Evolutionary conservation across 1,140 invertebrate genomes (phyloP), one percentile per base, ranked within the genome.

Genomic region (Drosophila arizonae): DNA sequence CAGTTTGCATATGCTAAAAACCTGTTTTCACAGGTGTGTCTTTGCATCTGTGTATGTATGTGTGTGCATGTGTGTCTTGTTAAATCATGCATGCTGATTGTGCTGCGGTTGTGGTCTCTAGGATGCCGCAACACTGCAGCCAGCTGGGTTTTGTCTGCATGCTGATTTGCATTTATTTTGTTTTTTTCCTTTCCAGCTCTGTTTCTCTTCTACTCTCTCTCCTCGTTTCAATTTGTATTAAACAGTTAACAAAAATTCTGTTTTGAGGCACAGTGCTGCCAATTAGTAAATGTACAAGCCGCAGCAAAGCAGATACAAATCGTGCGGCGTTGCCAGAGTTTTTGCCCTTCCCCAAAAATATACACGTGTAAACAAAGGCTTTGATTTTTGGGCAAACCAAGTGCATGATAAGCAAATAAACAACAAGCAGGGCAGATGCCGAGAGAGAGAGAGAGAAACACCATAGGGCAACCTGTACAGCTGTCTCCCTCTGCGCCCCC

Each of bases 21-120:
- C 28, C 15, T 64, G 43, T 15, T 61, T n/a, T 41, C 33, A 28
- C 60, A 62, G 46, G 9, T 61, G 13, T 64, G 17, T 43, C n/a
- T 67, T 24, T 71, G 28, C 28, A n/a, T 51, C 4, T 65, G 46
- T 55, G 9, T 30, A 4, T 30, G 39, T 50, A 30, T 68, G 17
- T 33, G 13, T 52, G 46, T 24, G 21, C 2, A 24, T 54, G 36
- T 55, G 43, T 43, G 43, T 67, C 54, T 67, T 80, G 79, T 80
- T 88, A 84, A 88, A 89, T 88, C 80, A 88, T 88, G 84, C 85
- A 88, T 89, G 85, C 84, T 77, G 85, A 88, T 88, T 88, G 84
- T 80, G 77, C 76, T 88, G 77, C 77, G 84, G 77, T 73, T 88
- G 77, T 76, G 84, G 74, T 73, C 71, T 68, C 62, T 62, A 64